A percentile compares a stretch with the other conserved stretches of the same genome.
These are phyloP conservation scores for Leucania comma DNA, from an alignment of 2,888 invertebrate species.

Conservation along the genomic window DNA sequence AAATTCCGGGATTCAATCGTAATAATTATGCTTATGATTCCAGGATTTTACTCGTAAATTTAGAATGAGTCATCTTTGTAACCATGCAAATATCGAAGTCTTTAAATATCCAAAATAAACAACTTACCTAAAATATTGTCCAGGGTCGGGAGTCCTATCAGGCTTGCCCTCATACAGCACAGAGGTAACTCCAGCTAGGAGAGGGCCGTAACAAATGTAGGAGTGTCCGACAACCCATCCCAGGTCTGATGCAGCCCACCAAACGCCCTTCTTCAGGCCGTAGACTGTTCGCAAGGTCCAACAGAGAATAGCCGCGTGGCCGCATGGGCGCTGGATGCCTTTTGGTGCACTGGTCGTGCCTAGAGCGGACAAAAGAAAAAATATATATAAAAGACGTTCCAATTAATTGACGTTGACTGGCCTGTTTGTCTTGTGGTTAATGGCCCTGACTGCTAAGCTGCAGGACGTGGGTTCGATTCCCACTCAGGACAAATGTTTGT, in stretches of 20 bases:
- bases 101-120: too few species aligned
- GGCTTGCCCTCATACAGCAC: conserved; percentile 98
- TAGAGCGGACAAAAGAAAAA: conserved; percentile 66
- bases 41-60: too few species aligned
- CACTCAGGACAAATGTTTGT: too few species aligned
- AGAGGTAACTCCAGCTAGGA: conserved; percentile 95
- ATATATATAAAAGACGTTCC: too few species aligned
- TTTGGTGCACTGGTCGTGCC: conserved; percentile 87
- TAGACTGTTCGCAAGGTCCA: conserved; percentile 97
- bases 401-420: too few species aligned
- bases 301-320: conserved; percentile 96
- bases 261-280: conserved; percentile 94
- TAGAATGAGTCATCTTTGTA: too few species aligned
- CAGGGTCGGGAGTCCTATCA: conserved; percentile 97
- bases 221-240: conserved; percentile 99
- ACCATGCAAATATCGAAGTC: too few species aligned
- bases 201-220: conserved; percentile 97
- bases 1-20: too few species aligned
- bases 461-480: too few species aligned
- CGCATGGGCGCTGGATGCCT: conserved; percentile 96
- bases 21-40: too few species aligned
- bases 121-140: conserved; percentile 96
- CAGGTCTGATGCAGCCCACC: conserved; percentile 97
- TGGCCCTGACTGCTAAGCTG: too few species aligned
- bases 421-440: too few species aligned